Base-by-base conservation (phyloP, 1,140 invertebrate genomes). In the Theocolax elegans region DNA sequence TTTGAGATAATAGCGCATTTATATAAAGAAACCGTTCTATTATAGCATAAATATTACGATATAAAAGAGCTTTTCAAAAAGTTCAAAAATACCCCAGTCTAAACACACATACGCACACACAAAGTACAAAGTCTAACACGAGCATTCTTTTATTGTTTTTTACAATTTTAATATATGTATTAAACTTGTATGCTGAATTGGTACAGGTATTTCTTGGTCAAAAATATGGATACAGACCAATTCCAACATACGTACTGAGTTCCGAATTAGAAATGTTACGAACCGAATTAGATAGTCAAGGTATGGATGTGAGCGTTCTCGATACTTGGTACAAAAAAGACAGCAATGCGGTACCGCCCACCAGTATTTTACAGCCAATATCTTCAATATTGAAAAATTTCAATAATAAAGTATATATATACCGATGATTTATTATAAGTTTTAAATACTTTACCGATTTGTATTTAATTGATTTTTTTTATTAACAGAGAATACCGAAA, bases 251-350 rank as follows among this genome's bases (percentile, higher is more conserved):
- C 79, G 96, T 99, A 46, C 83, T 97, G 0, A 96, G 94, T 12
- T 94, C 94, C 0, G 97, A 99, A 80, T 88, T 99, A 53, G 92
- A 94, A 72, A 87, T 96, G 87, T 86, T 99, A n/a, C 89, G 93
- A 44, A 92, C 94, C 40, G 94, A 95, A 72, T 83, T 97, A 10
- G 89, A 91, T 0, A 82, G 90, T 86, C 81, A 93, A 87, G 93
- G 93, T 19, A 91, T 92, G 17, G 96, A 99, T 75, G 91, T 93
- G 0, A 91, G 89, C 7, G 85, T 97, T 3, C 86, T 99, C 42
- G 95, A 98, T 79, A 92, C 90, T 8, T 99, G 97, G 97, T 99
- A 99, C 83, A 93, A 95, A 80, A 95, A 97, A 81, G 97, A 99
- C 79, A 92, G 92, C 53, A 99, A 99, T 81, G 94, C 96, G 0